These are phyloP conservation scores for Clitarchus hookeri DNA, from an alignment of 2,888 invertebrate genomes.

Conservation along the genomic window DNA sequence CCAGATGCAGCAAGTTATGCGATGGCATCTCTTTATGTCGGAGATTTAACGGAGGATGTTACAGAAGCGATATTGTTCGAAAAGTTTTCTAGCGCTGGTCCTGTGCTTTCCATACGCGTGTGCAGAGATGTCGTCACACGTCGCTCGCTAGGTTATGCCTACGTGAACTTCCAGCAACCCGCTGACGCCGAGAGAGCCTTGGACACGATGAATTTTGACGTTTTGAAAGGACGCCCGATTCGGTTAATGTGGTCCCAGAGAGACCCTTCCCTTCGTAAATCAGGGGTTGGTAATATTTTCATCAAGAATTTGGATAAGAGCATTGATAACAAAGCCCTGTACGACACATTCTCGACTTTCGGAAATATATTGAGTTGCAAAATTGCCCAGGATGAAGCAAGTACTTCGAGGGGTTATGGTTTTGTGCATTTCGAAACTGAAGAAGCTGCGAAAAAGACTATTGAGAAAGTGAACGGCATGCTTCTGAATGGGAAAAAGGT, in stretches of 20 bases:
- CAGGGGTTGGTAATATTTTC: slow-evolving; percentile 99
- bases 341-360: slow-evolving; percentile 98
- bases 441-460: slow-evolving; percentile 95
- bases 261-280: slow-evolving; percentile 96
- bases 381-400: slow-evolving; percentile 91
- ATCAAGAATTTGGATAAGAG: slow-evolving; percentile 98
- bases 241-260: slow-evolving; percentile 99
- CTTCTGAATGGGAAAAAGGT: slow-evolving; percentile 97
- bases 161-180: slow-evolving; percentile 99
- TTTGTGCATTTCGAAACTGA: slow-evolving; percentile 99
- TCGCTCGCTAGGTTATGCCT: slow-evolving; percentile 98
- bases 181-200: slow-evolving; percentile 98
- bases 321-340: slow-evolving; percentile 99
- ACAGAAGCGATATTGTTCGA: slow-evolving; percentile 99
- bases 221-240: slow-evolving; percentile 87
- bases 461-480: slow-evolving; percentile 99
- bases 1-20: slow-evolving; percentile 85
- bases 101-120: slow-evolving; percentile 97
- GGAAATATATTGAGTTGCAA: slow-evolving; percentile 99
- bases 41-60: slow-evolving; percentile 97
- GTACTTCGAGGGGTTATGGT: slow-evolving; percentile 94
- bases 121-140: slow-evolving; percentile 98
- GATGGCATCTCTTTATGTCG: slow-evolving; percentile 98
- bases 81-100: slow-evolving; percentile 98
- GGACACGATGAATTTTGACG: slow-evolving; percentile 99